These are phyloP conservation scores for Notarius quadriscutis DNA, from an alignment of 2,113 vertebrate species.

Conservation along the genomic window DNA sequence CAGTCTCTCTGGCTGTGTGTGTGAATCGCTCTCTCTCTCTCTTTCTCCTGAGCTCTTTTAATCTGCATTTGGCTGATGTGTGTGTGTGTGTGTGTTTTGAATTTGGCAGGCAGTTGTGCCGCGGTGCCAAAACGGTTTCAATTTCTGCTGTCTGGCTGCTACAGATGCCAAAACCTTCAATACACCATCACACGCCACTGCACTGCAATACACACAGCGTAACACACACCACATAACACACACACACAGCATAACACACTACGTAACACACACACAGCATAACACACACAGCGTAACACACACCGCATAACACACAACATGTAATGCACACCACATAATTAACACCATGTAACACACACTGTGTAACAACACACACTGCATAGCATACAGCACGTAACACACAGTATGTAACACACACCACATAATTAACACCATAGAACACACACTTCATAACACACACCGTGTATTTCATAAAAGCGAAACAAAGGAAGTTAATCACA, in stretches of 20 bases:
- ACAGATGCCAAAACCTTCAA: not conserved
- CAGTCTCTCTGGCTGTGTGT: not conserved
- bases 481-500: too few relatives aligned
- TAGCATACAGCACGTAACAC: too few relatives aligned
- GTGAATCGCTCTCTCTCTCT: not conserved
- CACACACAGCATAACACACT: not conserved
- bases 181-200: not conserved
- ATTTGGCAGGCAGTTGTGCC: not conserved
- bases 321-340: too few relatives aligned
- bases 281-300: not conserved
- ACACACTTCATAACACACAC: too few relatives aligned
- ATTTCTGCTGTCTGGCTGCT: not conserved
- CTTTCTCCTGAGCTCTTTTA: not conserved
- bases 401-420: too few relatives aligned
- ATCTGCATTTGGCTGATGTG: not conserved
- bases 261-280: not conserved
- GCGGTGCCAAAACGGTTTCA: not conserved
- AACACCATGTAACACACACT: too few relatives aligned
- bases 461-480: too few relatives aligned
- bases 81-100: conserved; percentile 4
- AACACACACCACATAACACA: not conserved
- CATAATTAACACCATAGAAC: too few relatives aligned
- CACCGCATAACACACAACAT: not conserved
- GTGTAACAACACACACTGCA: too few relatives aligned
- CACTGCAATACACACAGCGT: not conserved